These are phyloP conservation scores for Sparus aurata DNA, from an alignment of 2,797 vertebrate species.

Conservation along the genomic window DNA sequence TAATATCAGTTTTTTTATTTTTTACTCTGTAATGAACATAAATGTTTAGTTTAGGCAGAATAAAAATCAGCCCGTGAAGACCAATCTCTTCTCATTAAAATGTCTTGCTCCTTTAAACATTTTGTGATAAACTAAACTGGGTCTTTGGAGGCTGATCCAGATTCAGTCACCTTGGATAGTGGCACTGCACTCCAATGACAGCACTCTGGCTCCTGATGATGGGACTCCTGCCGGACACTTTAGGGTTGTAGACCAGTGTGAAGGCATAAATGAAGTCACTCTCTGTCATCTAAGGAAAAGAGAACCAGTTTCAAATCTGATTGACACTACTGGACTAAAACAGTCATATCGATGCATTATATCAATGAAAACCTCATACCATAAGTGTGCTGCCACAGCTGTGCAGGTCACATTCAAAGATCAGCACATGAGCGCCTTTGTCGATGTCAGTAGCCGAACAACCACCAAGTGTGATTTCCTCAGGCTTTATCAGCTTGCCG, in stretches of 20 bases:
- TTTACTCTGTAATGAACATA: too few species aligned
- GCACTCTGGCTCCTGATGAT: constrained; percentile 48
- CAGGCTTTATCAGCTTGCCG: constrained; percentile 41
- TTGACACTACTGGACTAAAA: too few species aligned
- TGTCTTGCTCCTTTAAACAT: too few species aligned
- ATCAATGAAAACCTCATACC: constrained; percentile 39
- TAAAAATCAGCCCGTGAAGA: too few species aligned
- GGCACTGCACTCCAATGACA: constrained; percentile 60
- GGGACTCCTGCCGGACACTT: neutral
- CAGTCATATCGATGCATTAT: neutral
- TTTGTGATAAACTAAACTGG: neutral
- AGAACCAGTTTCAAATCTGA: neutral
- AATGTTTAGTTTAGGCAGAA: too few species aligned
- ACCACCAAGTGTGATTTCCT: constrained; percentile 61
- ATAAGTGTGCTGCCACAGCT: constrained; percentile 50
- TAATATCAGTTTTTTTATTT: too few species aligned
- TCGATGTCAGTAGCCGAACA: constrained; percentile 58
- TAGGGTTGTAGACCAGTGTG: constrained; percentile 59
- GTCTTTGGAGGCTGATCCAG: neutral
- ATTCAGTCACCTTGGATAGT: constrained; percentile 43
- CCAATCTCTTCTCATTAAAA: too few species aligned
- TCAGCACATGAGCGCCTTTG: constrained; percentile 33
- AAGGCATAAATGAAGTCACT: constrained; percentile 59
- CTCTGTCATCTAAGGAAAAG: constrained; percentile 38
- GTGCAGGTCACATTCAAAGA: constrained; percentile 62